A percentile compares a stretch with the other conserved stretches of the same genome.
Evolutionary conservation across 2,797 vertebrate genomes (phyloP).

Genomic region (Alcedo atthis): DNA sequence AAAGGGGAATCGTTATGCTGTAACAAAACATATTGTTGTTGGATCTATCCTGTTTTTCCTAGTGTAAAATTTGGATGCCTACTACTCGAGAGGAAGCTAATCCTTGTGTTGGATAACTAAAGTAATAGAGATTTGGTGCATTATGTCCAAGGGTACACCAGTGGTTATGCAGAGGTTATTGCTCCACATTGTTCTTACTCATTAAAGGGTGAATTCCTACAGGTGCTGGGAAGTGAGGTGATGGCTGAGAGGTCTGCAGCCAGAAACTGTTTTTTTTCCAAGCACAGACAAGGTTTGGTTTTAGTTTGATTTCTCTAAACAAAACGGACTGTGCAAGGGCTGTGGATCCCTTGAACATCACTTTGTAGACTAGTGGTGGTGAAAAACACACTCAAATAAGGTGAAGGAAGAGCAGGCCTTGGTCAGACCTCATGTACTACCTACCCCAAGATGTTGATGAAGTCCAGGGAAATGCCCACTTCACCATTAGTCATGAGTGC

Average conservation of each 20-base stretch:
- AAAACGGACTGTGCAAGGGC: not conserved
- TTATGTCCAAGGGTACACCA: accelerated
- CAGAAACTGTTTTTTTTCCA: not conserved
- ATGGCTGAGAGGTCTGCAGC: not conserved
- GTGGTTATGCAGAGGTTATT: not conserved
- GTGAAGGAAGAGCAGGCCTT: not conserved
- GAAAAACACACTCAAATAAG: not conserved
- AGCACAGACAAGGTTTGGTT: not conserved
- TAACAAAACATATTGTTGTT: not conserved
- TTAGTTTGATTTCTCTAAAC: not conserved
- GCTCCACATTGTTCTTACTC: not conserved
- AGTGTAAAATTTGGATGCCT: not conserved
- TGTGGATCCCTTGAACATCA: not conserved
- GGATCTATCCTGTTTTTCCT: not conserved
- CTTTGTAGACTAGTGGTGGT: not conserved
- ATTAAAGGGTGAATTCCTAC: not conserved
- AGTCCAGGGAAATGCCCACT: not conserved
- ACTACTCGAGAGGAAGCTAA: not conserved
- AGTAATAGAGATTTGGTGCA: not conserved
- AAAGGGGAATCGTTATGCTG: not conserved
- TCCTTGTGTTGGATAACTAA: not conserved
- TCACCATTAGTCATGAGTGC: not conserved
- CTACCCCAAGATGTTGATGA: not conserved
- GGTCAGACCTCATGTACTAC: not conserved
- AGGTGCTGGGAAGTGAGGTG: not conserved